Evolutionary conservation across 2,888 invertebrate genomes (phyloP).

Genomic region (Chrysolina haemoptera): DNA sequence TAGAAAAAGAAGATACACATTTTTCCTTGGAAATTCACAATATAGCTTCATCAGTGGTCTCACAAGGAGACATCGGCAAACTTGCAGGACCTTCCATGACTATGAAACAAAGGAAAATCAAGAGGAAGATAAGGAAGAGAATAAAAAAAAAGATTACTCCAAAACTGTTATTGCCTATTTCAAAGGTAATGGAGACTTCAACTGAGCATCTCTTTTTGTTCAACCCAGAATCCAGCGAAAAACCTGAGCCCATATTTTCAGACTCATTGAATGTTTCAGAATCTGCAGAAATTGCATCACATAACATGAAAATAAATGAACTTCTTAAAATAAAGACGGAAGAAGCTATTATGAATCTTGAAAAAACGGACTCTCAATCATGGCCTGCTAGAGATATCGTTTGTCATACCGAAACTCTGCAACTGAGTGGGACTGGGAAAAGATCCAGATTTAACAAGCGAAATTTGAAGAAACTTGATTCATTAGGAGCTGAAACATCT

Average conservation of each 20-base stretch:
- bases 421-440: neutral
- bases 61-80: neutral
- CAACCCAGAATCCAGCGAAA: neutral
- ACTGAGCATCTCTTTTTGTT: neutral
- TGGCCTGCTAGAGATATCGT: neutral
- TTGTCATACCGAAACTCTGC: neutral
- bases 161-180: neutral
- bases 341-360: neutral
- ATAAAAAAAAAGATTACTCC: neutral
- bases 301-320: neutral
- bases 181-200: slow-evolving; percentile 13
- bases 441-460: neutral
- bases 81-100: neutral
- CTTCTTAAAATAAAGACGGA: neutral
- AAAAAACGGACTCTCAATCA: neutral
- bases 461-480: neutral
- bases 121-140: slow-evolving; percentile 1
- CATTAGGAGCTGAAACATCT: neutral
- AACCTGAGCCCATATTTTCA: neutral
- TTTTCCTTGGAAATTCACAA: neutral
- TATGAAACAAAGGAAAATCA: neutral
- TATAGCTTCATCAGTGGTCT: neutral
- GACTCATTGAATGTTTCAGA: neutral
- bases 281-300: neutral
- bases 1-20: neutral